These are phyloP conservation scores for Lathamus discolor DNA, from an alignment of 2,113 vertebrate species.

Conservation along the genomic window DNA sequence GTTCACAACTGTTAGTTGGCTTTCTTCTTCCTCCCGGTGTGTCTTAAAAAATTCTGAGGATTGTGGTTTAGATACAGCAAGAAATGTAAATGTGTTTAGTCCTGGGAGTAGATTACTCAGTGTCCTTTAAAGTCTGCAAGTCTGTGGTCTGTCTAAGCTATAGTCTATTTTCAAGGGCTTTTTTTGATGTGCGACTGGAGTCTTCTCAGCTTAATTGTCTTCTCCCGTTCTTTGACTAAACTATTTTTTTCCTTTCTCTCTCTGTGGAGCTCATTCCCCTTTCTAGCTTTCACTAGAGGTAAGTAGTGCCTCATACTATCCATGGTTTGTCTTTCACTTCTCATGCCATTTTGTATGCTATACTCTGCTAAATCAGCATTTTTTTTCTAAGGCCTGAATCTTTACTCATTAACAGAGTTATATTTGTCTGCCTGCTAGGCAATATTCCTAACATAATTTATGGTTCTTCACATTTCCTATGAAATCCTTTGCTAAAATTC, in stretches of 20 bases:
- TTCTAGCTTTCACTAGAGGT: background rate
- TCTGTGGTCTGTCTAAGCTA: background rate
- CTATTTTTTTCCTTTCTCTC: background rate
- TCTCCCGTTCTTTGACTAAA: background rate
- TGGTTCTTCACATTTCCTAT: background rate
- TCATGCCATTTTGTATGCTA: background rate
- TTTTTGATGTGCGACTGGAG: background rate
- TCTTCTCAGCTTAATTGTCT: background rate
- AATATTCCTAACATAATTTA: background rate
- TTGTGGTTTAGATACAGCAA: background rate
- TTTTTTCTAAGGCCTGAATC: background rate
- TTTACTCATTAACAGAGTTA: background rate
- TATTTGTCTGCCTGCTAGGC: background rate
- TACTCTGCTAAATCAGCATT: background rate
- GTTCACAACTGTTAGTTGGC: background rate
- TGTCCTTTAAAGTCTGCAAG: background rate
- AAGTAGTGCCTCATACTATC: accelerated
- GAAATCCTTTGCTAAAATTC: background rate
- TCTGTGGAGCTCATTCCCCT: background rate
- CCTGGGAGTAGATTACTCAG: background rate
- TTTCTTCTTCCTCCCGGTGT: background rate
- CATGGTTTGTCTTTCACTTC: background rate
- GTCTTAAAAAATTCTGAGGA: background rate
- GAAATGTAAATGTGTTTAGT: background rate
- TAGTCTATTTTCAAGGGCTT: background rate